Conservation (phyloP, 1,140 invertebrate species). For the Triops longicaudatus region DNA sequence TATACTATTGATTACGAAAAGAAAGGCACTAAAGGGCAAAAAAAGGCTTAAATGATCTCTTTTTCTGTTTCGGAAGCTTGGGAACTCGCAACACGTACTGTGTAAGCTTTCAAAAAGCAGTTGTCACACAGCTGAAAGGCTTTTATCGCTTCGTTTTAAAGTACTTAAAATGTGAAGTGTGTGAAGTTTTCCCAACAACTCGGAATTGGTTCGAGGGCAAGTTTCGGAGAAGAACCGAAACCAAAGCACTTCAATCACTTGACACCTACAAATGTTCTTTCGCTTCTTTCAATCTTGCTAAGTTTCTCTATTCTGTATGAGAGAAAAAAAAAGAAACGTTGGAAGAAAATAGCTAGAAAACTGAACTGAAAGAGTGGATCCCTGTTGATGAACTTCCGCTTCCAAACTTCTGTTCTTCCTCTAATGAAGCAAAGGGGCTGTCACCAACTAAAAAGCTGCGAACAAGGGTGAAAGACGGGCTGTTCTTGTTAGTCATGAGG, state of each 20-base stretch:
- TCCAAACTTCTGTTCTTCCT: background rate
- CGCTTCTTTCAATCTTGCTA: background rate
- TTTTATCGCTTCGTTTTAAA: background rate
- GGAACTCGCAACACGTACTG: background rate
- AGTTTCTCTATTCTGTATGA: no score
- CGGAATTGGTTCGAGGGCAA: background rate
- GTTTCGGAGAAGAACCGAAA: background rate
- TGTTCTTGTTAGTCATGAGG: background rate
- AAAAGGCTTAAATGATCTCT: background rate
- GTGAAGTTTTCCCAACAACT: constrained; percentile 10
- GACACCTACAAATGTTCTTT: background rate
- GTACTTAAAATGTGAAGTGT: constrained; percentile 11
- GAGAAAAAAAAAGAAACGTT: background rate
- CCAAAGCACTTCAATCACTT: background rate
- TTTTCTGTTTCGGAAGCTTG: background rate
- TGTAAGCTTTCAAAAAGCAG: background rate
- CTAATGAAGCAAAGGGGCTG: background rate
- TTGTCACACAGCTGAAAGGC: background rate
- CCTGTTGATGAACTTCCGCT: background rate
- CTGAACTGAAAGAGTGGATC: background rate
- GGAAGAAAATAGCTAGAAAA: background rate
- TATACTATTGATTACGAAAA: background rate
- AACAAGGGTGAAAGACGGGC: background rate
- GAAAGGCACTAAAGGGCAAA: no score
- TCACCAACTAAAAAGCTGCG: constrained; percentile 6